Conservation (phyloP, 2,888 invertebrate genomes). For the Acanthosoma haemorrhoidale region DNA sequence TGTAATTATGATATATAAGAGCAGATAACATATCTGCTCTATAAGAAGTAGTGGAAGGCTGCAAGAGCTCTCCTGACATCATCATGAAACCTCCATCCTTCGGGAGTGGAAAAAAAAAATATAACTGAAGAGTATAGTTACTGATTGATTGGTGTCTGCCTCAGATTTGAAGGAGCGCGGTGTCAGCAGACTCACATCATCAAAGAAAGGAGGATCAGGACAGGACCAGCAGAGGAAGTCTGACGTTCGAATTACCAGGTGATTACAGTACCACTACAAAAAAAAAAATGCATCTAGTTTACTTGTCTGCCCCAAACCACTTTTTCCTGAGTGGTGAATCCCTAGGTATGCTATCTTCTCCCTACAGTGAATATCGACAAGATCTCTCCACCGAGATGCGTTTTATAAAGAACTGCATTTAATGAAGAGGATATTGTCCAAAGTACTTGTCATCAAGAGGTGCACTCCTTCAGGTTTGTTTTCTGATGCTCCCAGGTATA, state of each 20-base stretch:
- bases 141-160: constrained; percentile 33
- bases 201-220: constrained; percentile 19
- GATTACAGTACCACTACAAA: constrained; percentile 23
- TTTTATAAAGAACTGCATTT: no score
- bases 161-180: constrained; percentile 36
- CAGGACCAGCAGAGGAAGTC: constrained; percentile 28
- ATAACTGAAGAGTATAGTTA: neutral
- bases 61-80: neutral
- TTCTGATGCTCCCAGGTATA: no score
- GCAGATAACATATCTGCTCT: neutral
- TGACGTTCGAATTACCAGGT: constrained; percentile 24
- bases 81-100: constrained; percentile 6
- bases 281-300: constrained; percentile 16
- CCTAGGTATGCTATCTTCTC: neutral
- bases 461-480: neutral
- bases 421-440: neutral
- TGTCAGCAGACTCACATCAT: constrained; percentile 21
- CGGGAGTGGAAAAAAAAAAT: constrained; percentile 1
- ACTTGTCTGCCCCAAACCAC: constrained; percentile 6
- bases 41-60: constrained; percentile 25
- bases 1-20: neutral
- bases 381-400: constrained; percentile 33
- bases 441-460: neutral
- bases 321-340: constrained; percentile 1
- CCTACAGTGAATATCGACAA: constrained; percentile 23